phyloP scores from a whole-genome alignment of 1,140 invertebrate genomes.

The Drosophila fuyamai region DNA sequence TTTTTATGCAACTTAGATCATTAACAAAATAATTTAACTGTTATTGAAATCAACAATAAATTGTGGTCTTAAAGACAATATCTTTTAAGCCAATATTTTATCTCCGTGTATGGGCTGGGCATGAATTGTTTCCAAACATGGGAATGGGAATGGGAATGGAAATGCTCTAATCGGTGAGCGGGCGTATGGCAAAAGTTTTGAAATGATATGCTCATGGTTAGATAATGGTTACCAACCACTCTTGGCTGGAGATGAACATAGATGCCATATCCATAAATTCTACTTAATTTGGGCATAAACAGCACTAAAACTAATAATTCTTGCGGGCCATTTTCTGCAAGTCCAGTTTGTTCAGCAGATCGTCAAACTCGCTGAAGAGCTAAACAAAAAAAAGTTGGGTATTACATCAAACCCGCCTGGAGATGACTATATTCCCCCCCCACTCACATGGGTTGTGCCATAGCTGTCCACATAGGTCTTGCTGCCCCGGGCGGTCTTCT shows the following conservation, averaged over 20 bases:
- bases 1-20: not conserved
- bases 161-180: slow-evolving; percentile 43
- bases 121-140: slow-evolving; percentile 9
- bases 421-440: not conserved
- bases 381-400: slow-evolving; percentile 6
- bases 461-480: slow-evolving; percentile 80
- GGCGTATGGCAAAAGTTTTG: slow-evolving; percentile 44
- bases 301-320: slow-evolving; percentile 60
- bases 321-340: slow-evolving; percentile 61
- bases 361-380: slow-evolving; percentile 81
- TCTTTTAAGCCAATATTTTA: slow-evolving; percentile 1
- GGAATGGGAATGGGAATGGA: slow-evolving; percentile 21
- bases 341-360: slow-evolving; percentile 75
- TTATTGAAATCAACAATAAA: too few species aligned
- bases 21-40: too few species aligned
- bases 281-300: slow-evolving; percentile 10
- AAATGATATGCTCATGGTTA: slow-evolving; percentile 45
- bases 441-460: slow-evolving; percentile 74
- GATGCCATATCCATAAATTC: slow-evolving; percentile 35
- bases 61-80: not conserved
- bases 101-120: slow-evolving; percentile 23
- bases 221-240: slow-evolving; percentile 25
- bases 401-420: slow-evolving; percentile 9
- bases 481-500: slow-evolving; percentile 68
- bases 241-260: slow-evolving; percentile 23